Percentiles rank a stretch among this genome's conserved stretches.
phyloP scores from a whole-genome alignment of 2,888 invertebrate species.

The Spisula solida region DNA sequence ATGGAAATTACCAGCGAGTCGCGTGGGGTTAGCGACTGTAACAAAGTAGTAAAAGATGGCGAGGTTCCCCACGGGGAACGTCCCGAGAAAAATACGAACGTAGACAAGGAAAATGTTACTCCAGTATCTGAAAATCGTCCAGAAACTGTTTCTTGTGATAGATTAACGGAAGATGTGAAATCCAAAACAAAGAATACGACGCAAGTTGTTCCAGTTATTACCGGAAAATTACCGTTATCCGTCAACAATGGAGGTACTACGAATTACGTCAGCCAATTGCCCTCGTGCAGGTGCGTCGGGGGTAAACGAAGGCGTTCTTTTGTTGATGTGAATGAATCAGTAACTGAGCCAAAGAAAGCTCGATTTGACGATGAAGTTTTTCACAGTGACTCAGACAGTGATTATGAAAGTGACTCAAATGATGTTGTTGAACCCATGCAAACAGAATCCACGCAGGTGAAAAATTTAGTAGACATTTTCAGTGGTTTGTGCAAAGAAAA shows the following conservation, averaged over 20 bases:
- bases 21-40: slow-evolving; percentile 68
- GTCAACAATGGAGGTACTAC: slow-evolving; percentile 61
- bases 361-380: slow-evolving; percentile 65
- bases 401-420: slow-evolving; percentile 60
- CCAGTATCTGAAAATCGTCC: slow-evolving; percentile 15
- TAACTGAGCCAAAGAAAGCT: slow-evolving; percentile 66
- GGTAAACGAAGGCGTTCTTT: slow-evolving; percentile 71
- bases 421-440: slow-evolving; percentile 77
- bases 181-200: slow-evolving; percentile 21
- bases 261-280: slow-evolving; percentile 59
- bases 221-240: slow-evolving; percentile 64
- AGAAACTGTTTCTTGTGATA: slow-evolving; percentile 34
- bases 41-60: slow-evolving; percentile 25
- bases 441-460: slow-evolving; percentile 81
- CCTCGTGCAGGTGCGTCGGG: slow-evolving; percentile 68
- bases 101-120: slow-evolving; percentile 53
- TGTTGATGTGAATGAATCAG: slow-evolving; percentile 61
- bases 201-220: slow-evolving; percentile 44
- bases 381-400: slow-evolving; percentile 55
- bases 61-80: slow-evolving; percentile 66
- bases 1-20: slow-evolving; percentile 49
- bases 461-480: slow-evolving; percentile 84
- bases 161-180: slow-evolving; percentile 38
- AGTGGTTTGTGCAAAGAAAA: slow-evolving; percentile 75
- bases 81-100: slow-evolving; percentile 39